A percentile compares a stretch with the other conserved stretches of the same genome.
phyloP scores from a whole-genome alignment of 2,113 vertebrate genomes.

The Lamprotornis superbus region DNA sequence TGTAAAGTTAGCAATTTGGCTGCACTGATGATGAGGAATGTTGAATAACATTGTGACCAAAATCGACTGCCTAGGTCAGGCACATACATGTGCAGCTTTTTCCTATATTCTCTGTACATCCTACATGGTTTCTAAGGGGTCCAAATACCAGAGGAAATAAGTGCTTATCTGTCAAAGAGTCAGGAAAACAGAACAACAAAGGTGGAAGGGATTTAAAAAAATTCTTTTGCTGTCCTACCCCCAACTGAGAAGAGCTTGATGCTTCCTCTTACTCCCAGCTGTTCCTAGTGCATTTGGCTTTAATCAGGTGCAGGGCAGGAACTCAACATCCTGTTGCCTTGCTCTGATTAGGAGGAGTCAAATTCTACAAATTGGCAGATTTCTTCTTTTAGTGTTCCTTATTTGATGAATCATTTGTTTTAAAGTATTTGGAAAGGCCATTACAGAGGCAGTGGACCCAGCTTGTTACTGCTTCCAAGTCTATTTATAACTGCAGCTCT shows the following conservation, averaged over 20 bases:
- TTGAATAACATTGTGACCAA: background rate
- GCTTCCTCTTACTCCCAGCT: constrained; percentile 77
- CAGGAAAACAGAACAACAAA: constrained; percentile 75
- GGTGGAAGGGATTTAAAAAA: constrained; percentile 52
- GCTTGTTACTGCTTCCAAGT: constrained; percentile 67
- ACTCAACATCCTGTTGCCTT: constrained; percentile 88
- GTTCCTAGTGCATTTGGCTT: constrained; percentile 84
- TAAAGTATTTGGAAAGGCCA: constrained; percentile 78
- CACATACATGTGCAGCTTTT: background rate
- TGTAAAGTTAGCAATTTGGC: constrained; percentile 23
- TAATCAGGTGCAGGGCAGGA: constrained; percentile 92
- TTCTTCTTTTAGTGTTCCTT: constrained; percentile 78
- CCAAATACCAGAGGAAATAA: constrained; percentile 61
- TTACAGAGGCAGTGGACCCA: constrained; percentile 66
- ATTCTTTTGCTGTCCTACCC: constrained; percentile 72
- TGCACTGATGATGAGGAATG: constrained; percentile 6
- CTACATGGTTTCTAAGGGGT: constrained; percentile 36
- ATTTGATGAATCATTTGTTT: constrained; percentile 87
- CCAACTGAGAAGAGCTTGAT: constrained; percentile 74
- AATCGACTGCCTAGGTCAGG: constrained; percentile 26
- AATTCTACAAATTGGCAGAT: constrained; percentile 86
- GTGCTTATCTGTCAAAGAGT: constrained; percentile 73
- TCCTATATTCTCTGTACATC: constrained; percentile 38
- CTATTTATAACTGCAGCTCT: constrained; percentile 70
- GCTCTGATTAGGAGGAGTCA: constrained; percentile 91